A percentile compares a stretch with the other conserved stretches of the same genome.
These are phyloP conservation scores for Lasioglossum malachurum DNA, from an alignment of 2,888 invertebrate species.

Conservation along the genomic window DNA sequence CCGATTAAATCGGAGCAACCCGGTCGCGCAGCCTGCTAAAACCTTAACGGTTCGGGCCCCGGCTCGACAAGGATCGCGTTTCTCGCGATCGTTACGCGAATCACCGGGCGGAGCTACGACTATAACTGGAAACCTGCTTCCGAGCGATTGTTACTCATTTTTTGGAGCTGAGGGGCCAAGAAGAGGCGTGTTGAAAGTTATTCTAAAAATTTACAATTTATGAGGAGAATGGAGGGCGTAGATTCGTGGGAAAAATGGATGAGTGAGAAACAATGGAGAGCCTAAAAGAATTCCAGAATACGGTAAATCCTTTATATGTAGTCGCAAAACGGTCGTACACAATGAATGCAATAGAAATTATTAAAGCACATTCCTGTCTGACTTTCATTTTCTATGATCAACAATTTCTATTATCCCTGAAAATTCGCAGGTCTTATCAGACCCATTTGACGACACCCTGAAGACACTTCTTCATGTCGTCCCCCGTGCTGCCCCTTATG, in stretches of 20 bases:
- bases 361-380: too few species aligned
- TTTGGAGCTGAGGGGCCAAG: background rate
- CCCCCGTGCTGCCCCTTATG: background rate
- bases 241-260: too few species aligned
- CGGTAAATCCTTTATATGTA: too few species aligned
- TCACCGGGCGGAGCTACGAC: background rate
- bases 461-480: background rate
- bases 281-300: too few species aligned
- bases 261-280: too few species aligned
- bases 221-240: too few species aligned
- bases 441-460: background rate
- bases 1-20: constrained; percentile 9
- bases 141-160: background rate
- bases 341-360: too few species aligned
- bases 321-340: too few species aligned
- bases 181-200: too few species aligned
- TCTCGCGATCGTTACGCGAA: background rate
- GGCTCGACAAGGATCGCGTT: constrained; percentile 19
- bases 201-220: too few species aligned
- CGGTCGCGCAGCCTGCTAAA: constrained; percentile 2
- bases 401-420: too few species aligned
- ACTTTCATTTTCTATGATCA: too few species aligned
- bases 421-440: background rate
- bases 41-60: constrained; percentile 22
- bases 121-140: background rate